phyloP scores from a whole-genome alignment of 2,797 vertebrate species.

The Acanthiza pusilla region DNA sequence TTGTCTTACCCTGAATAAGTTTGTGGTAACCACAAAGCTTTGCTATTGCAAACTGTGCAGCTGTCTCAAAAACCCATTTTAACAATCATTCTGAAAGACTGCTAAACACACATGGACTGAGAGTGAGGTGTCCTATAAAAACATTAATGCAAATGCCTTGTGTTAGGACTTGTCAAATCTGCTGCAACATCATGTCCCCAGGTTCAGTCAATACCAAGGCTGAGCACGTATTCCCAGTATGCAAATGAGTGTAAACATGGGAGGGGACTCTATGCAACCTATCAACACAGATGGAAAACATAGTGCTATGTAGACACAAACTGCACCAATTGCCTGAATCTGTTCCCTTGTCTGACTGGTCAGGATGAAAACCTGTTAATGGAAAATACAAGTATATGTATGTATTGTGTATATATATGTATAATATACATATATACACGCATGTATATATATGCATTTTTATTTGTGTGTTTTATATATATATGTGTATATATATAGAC shows the following conservation, averaged over 20 bases:
- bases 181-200: background rate
- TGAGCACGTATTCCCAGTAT: background rate
- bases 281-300: background rate
- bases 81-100: background rate
- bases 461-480: accelerated
- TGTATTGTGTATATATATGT: background rate
- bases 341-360: background rate
- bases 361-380: background rate
- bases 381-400: background rate
- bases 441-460: background rate
- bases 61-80: background rate
- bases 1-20: background rate
- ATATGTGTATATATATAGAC: background rate
- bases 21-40: background rate
- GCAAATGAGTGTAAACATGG: background rate
- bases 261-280: background rate
- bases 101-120: background rate
- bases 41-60: background rate
- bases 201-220: background rate
- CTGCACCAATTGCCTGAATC: background rate
- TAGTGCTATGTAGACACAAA: background rate
- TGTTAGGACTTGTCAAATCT: background rate
- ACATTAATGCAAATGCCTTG: background rate
- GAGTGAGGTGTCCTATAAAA: background rate
- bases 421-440: no score